These are phyloP conservation scores for Drosophila equinoxialis DNA, from an alignment of 1,140 invertebrate genomes.

Conservation along the genomic window DNA sequence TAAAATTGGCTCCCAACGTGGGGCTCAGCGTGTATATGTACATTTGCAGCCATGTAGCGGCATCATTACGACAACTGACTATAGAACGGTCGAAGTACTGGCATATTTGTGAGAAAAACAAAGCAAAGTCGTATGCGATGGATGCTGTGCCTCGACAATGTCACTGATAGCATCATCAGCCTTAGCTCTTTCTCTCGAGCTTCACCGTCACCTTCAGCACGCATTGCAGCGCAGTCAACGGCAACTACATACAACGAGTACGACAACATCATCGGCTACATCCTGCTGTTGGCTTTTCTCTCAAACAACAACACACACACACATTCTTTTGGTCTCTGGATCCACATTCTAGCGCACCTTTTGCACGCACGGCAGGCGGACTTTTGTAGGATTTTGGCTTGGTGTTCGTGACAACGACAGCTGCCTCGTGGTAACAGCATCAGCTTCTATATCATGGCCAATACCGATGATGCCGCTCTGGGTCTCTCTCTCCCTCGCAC, in stretches of 20 bases:
- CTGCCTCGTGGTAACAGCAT: slow-evolving; percentile 19
- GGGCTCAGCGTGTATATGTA: background rate
- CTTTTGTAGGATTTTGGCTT: slow-evolving; percentile 68
- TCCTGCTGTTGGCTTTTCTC: slow-evolving; percentile 47
- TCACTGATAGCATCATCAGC: slow-evolving; percentile 53
- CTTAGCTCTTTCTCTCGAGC: background rate
- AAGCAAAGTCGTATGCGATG: slow-evolving; percentile 16
- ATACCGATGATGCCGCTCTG: slow-evolving; percentile 34
- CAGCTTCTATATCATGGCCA: slow-evolving; percentile 50
- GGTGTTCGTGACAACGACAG: slow-evolving; percentile 64
- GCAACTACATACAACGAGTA: slow-evolving; percentile 41
- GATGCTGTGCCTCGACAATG: slow-evolving; percentile 36
- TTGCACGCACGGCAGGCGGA: slow-evolving; percentile 67
- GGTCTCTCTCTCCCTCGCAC: background rate
- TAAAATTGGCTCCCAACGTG: slow-evolving; percentile 1
- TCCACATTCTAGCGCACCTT: slow-evolving; percentile 42
- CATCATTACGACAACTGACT: slow-evolving; percentile 30
- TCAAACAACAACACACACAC: slow-evolving; percentile 15
- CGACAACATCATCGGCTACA: slow-evolving; percentile 55
- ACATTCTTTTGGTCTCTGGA: slow-evolving; percentile 47
- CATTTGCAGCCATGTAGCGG: slow-evolving; percentile 16
- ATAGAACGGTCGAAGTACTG: slow-evolving; percentile 1
- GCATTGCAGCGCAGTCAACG: slow-evolving; percentile 1
- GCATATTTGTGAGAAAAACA: slow-evolving; percentile 45
- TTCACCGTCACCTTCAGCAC: slow-evolving; percentile 23